These are phyloP conservation scores for Eupithecia centaureata DNA, from an alignment of 2,888 invertebrate species.

Conservation along the genomic window DNA sequence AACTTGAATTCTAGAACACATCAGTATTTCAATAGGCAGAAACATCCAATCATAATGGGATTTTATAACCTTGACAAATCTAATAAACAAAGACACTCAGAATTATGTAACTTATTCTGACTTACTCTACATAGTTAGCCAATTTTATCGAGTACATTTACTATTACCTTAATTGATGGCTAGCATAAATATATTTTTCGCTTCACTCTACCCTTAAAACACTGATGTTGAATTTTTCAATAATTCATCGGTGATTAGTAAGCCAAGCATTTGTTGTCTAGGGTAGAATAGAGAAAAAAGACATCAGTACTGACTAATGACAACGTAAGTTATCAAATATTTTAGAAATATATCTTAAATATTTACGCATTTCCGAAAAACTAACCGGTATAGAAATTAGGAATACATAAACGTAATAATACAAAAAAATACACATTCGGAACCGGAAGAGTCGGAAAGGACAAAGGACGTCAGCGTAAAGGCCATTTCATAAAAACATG, in stretches of 20 bases:
- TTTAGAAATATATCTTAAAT: too few species aligned
- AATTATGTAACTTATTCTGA: conserved; percentile 2
- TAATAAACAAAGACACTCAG: conserved; percentile 7
- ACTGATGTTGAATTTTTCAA: too few species aligned
- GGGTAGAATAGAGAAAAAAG: too few species aligned
- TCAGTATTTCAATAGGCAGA: conserved; percentile 32
- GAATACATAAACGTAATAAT: neutral
- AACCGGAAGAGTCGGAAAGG: conserved; percentile 16
- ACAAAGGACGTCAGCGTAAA: conserved; percentile 14
- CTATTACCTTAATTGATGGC: too few species aligned
- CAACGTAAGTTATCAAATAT: too few species aligned
- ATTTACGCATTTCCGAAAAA: too few species aligned
- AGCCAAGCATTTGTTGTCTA: too few species aligned
- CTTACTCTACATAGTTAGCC: too few species aligned
- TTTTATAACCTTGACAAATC: conserved; percentile 23
- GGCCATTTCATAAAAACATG: conserved; percentile 7
- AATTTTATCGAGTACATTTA: too few species aligned
- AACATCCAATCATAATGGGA: conserved; percentile 16
- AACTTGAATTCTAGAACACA: conserved; percentile 47
- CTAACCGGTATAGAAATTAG: neutral
- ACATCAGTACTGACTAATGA: too few species aligned
- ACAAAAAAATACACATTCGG: neutral
- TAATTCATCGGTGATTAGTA: too few species aligned
- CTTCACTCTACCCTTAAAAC: too few species aligned
- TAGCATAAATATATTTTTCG: neutral